phyloP scores from a whole-genome alignment of 2,888 invertebrate genomes.

The Callosobruchus maculatus region DNA sequence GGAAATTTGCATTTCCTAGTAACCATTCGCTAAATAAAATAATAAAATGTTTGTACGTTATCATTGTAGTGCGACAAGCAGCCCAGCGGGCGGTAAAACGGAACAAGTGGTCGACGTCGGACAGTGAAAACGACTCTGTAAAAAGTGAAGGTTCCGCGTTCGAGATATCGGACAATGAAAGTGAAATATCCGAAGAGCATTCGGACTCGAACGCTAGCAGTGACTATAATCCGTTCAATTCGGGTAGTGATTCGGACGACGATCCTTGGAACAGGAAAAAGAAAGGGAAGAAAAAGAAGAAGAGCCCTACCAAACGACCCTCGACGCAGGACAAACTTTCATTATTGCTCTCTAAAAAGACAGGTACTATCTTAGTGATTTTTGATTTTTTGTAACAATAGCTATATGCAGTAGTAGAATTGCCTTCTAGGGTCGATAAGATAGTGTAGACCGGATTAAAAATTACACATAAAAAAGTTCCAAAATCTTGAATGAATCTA shows the following conservation, averaged over 20 bases:
- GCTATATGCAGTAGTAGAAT: too few relatives aligned
- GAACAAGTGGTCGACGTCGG: conserved; percentile 62
- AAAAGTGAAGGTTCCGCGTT: conserved; percentile 55
- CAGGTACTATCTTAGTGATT: conserved; percentile 26
- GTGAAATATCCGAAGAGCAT: conserved; percentile 54
- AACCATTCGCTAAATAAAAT: too few relatives aligned
- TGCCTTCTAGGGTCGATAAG: too few relatives aligned
- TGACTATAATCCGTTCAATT: conserved; percentile 91
- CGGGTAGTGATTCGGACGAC: conserved; percentile 74
- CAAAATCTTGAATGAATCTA: too few relatives aligned
- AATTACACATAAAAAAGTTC: too few relatives aligned
- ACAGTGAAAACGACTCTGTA: conserved; percentile 59
- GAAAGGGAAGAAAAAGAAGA: conserved; percentile 42
- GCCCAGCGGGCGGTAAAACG: conserved; percentile 58
- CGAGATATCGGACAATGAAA: conserved; percentile 51
- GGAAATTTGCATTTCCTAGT: too few relatives aligned
- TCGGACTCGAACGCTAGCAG: conserved; percentile 64
- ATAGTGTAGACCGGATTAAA: too few relatives aligned
- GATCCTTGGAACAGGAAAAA: conserved; percentile 54
- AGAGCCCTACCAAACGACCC: conserved; percentile 37
- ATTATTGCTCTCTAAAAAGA: conserved; percentile 58
- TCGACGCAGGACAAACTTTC: conserved; percentile 78
- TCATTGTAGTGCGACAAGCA: conserved; percentile 54
- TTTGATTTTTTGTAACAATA: background rate
- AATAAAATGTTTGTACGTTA: background rate